Evolutionary conservation across 37 sponge, comb jelly and placozoan genomes (phyloP).

Genomic region (Hexactinellida sp.): DNA sequence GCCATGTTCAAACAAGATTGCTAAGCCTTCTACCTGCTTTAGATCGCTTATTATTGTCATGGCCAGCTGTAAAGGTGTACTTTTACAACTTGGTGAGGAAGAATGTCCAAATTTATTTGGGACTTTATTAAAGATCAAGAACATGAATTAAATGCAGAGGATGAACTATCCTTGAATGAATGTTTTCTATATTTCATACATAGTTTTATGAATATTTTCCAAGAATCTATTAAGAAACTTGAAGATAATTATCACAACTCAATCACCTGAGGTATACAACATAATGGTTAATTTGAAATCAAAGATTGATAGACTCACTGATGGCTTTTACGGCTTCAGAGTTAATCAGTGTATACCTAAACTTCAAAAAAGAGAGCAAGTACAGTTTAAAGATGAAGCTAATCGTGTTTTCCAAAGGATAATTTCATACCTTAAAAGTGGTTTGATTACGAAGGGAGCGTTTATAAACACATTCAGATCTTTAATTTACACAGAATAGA

Average conservation of each 20-base stretch:
- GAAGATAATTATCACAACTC: conserved; percentile 13
- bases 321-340: neutral
- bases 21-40: conserved; percentile 2
- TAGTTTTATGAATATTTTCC: conserved; percentile 10
- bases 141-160: conserved; percentile 1
- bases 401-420: conserved; percentile 17
- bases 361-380: conserved; percentile 1
- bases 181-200: conserved; percentile 14
- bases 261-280: conserved; percentile 14
- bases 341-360: conserved; percentile 15
- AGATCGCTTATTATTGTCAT: conserved; percentile 2
- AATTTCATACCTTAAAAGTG: conserved; percentile 11
- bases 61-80: conserved; percentile 9
- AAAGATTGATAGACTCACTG: neutral
- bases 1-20: neutral
- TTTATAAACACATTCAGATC: conserved; percentile 3
- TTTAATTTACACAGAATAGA: neutral
- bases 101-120: conserved; percentile 17
- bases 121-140: conserved; percentile 4
- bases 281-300: neutral
- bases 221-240: conserved; percentile 14
- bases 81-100: conserved; percentile 16
- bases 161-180: conserved; percentile 14
- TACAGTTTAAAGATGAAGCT: conserved; percentile 12
- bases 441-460: conserved; percentile 15